These are phyloP conservation scores for Andrena haemorrhoa DNA, from an alignment of 2,888 invertebrate genomes.

Conservation along the genomic window DNA sequence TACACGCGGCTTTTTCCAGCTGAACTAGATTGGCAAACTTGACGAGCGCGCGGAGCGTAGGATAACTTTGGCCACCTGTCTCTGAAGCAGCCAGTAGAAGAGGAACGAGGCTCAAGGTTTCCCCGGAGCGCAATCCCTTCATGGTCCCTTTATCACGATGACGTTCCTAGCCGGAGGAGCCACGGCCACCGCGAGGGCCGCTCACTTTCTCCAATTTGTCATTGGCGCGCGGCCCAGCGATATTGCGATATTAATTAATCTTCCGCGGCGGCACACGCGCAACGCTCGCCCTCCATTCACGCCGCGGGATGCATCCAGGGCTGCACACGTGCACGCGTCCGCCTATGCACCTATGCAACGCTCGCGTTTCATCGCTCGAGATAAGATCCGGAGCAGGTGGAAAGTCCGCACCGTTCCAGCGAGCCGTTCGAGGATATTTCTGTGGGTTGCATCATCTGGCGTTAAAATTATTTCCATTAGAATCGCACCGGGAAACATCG, in stretches of 20 bases:
- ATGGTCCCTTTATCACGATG: conserved; percentile 72
- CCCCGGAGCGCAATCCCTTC: conserved; percentile 62
- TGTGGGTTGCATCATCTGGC: neutral
- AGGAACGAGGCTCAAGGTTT: conserved; percentile 56
- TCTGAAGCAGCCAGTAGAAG: neutral
- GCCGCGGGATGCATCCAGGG: conserved; percentile 37
- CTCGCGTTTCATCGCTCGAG: conserved; percentile 67
- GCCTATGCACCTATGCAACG: conserved; percentile 19
- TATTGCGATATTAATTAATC: conserved; percentile 79
- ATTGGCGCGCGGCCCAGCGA: conserved; percentile 69
- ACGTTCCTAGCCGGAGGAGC: conserved; percentile 59
- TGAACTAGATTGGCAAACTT: too few relatives aligned
- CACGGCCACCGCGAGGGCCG: conserved; percentile 68
- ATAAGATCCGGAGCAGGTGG: conserved; percentile 76
- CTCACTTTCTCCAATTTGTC: conserved; percentile 79
- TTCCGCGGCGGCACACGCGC: conserved; percentile 59
- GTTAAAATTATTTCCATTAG: neutral
- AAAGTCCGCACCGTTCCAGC: conserved; percentile 57
- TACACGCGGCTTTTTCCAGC: too few relatives aligned
- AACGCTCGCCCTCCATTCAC: conserved; percentile 50
- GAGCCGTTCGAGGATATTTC: neutral
- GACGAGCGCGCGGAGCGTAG: too few relatives aligned
- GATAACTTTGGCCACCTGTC: too few relatives aligned
- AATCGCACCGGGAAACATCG: neutral
- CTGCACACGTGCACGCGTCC: conserved; percentile 31